phyloP scores from a whole-genome alignment of 1,140 invertebrate genomes.

The Sycobia sp. region DNA sequence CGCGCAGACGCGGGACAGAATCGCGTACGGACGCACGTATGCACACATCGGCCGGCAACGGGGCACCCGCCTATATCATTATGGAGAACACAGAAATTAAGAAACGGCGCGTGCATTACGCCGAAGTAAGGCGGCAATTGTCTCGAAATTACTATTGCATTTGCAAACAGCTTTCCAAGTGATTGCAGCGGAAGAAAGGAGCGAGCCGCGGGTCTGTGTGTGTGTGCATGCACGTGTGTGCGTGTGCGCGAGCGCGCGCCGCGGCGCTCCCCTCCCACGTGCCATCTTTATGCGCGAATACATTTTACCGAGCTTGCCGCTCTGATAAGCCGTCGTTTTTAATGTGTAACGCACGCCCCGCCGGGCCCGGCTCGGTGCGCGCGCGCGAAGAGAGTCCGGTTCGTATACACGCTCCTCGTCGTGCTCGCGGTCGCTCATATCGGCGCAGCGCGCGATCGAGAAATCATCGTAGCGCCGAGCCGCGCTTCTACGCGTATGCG shows the following conservation, averaged over 20 bases:
- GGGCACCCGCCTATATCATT: not conserved
- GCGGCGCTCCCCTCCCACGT: no score
- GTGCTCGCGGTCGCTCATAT: not conserved
- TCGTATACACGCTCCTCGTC: not conserved
- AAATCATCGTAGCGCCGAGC: slow-evolving; percentile 9
- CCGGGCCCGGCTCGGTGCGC: no score
- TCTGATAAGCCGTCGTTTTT: slow-evolving; percentile 23
- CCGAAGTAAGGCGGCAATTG: slow-evolving; percentile 7
- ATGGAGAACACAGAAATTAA: not conserved
- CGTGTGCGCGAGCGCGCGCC: no score
- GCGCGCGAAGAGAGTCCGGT: no score
- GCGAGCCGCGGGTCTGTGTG: not conserved
- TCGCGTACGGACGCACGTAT: no score
- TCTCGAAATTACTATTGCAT: slow-evolving; percentile 10
- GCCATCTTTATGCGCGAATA: no score
- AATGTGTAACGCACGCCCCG: no score
- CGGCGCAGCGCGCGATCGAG: slow-evolving; percentile 10
- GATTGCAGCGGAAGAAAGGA: slow-evolving; percentile 17
- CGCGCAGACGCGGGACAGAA: no score
- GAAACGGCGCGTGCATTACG: not conserved
- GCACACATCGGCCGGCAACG: not conserved
- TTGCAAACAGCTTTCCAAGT: slow-evolving; percentile 15
- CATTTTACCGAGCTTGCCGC: slow-evolving; percentile 14
- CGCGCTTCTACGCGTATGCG: slow-evolving; percentile 17
- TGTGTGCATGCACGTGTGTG: not conserved